Evolutionary conservation across 2,888 invertebrate species (phyloP).

Genomic region (Anarsia innoxiella): DNA sequence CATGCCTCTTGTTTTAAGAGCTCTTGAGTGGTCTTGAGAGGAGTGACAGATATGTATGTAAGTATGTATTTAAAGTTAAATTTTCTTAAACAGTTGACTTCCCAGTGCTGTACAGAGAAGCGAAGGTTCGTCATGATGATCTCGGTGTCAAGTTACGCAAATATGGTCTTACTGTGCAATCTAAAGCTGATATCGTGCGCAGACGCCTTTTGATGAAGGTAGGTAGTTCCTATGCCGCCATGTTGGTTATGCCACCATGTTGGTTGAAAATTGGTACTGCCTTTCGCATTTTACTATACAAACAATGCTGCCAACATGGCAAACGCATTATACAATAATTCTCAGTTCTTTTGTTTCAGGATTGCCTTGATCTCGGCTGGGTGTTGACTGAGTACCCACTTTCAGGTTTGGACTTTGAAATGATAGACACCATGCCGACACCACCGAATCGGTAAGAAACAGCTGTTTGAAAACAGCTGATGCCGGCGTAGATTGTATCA

Average conservation of each 20-base stretch:
- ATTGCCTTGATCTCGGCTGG: constrained; percentile 78
- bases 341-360: constrained; percentile 40
- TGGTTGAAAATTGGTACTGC: too few species aligned
- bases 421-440: constrained; percentile 72
- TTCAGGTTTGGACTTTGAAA: constrained; percentile 73
- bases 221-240: neutral
- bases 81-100: constrained; percentile 66
- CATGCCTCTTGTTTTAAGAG: too few species aligned
- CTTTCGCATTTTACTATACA: too few species aligned
- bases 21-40: too few species aligned
- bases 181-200: constrained; percentile 44
- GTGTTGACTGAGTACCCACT: constrained; percentile 77
- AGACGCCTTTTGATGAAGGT: constrained; percentile 45
- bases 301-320: too few species aligned
- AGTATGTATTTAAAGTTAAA: neutral
- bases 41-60: too few species aligned
- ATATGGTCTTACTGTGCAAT: constrained; percentile 36
- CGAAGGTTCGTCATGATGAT: constrained; percentile 46
- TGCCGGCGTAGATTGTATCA: too few species aligned
- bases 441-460: constrained; percentile 78
- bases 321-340: too few species aligned
- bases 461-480: too few species aligned
- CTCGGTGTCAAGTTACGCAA: constrained; percentile 42
- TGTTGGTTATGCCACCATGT: too few species aligned
- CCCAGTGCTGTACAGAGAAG: constrained; percentile 66